Conservation (phyloP, 2,113 vertebrate species). For the Neofelis nebulosa region DNA sequence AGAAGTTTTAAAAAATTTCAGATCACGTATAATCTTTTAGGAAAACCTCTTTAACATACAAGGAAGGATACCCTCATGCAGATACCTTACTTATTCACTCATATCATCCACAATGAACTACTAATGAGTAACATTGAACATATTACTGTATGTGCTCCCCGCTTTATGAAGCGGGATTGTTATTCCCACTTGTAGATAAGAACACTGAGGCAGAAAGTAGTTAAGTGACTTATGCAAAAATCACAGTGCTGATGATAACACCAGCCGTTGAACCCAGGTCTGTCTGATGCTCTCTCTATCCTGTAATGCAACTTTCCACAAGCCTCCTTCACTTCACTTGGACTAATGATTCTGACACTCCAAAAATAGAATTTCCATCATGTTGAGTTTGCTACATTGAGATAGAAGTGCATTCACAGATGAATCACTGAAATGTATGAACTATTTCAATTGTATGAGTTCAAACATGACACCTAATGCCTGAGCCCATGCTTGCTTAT, state of each 20-base stretch:
- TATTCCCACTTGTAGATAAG: background rate
- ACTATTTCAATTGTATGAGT: background rate
- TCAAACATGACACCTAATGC: background rate
- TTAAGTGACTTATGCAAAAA: background rate
- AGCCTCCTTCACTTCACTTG: too few species aligned
- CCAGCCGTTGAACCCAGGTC: background rate
- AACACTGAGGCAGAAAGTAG: background rate
- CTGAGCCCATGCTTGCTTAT: background rate
- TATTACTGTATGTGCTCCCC: background rate
- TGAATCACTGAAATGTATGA: constrained; percentile 38
- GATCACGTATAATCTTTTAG: background rate
- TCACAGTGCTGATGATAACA: background rate
- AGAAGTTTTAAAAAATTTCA: background rate
- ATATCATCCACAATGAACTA: background rate
- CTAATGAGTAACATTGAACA: background rate
- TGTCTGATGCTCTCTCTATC: background rate
- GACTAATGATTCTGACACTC: background rate
- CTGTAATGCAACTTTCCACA: background rate
- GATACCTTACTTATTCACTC: background rate
- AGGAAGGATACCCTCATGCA: background rate
- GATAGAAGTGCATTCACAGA: background rate
- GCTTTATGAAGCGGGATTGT: background rate
- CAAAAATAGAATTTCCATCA: background rate
- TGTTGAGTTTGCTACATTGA: background rate
- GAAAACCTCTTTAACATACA: background rate